These are phyloP conservation scores for Speoplatyrhinus poulsoni DNA, from an alignment of 2,113 vertebrate species.

Conservation along the genomic window DNA sequence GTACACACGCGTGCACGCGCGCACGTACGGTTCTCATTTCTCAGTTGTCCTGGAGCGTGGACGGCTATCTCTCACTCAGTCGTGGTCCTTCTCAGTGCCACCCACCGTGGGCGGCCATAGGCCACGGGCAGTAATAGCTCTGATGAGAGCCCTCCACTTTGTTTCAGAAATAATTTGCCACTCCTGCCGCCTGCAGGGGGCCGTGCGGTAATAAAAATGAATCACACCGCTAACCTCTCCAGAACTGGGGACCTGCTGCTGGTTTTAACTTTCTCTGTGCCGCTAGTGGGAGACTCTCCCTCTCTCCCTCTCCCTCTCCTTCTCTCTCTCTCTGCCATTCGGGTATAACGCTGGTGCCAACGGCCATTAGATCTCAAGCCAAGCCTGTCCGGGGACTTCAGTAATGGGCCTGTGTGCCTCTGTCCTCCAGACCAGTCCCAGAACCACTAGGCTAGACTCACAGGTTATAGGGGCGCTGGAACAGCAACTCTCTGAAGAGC, in stretches of 20 bases:
- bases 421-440: constrained; percentile 11
- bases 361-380: not conserved
- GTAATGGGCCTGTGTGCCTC: constrained; percentile 1
- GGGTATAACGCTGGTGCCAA: not conserved
- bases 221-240: constrained; percentile 81
- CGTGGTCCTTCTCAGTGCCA: constrained; percentile 67
- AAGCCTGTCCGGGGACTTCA: constrained; percentile 10
- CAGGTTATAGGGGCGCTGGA: constrained; percentile 34
- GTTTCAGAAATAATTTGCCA: constrained; percentile 87
- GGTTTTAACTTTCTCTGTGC: constrained; percentile 65
- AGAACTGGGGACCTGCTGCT: constrained; percentile 54
- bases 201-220: constrained; percentile 81
- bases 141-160: constrained; percentile 84
- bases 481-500: constrained; percentile 47
- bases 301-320: not conserved
- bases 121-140: constrained; percentile 81
- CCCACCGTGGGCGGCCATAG: constrained; percentile 69
- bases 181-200: constrained; percentile 77
- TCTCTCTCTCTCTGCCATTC: not conserved
- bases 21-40: constrained; percentile 59
- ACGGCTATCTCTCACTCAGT: constrained; percentile 78
- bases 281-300: not conserved
- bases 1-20: constrained; percentile 23
- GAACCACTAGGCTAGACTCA: constrained; percentile 7
- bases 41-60: constrained; percentile 74